Evolutionary conservation across 2,113 vertebrate species (phyloP), one percentile per base, ranked within the genome.

Genomic region (Eleginops maclovinus): DNA sequence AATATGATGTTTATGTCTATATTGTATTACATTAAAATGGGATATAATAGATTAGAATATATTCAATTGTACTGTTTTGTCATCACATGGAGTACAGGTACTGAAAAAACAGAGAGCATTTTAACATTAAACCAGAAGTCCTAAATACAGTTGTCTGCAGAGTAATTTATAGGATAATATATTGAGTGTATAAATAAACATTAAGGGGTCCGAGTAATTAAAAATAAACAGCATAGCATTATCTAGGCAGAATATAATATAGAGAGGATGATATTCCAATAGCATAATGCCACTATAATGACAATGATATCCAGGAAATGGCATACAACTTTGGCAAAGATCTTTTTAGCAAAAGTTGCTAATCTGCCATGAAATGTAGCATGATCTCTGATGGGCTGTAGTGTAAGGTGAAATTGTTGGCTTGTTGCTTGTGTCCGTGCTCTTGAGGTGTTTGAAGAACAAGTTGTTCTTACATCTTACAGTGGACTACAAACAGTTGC

Each of bases 381-480:
- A 19, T 54, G 31, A 51, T 40, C 15, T 77, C 24, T 36, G 56
- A 68, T 66, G 60, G 56, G 46, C 31, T 53, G 0, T 8, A 36
- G 31, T 36, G 1, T 43, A 17, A 31, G 13, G 7, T 53, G 15
- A 47, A 69, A 2, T 5, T 46, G 65, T 68, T 69, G 75, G 65
- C 65, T 17, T 19, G 14, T 19, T 9, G 2, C 7, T 19, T 54
- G 19, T 21, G 2, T 61, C 40, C 53, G 21, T 68, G 65, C 56
- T 46, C 64, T 61, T 17, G 17, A 41, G 21, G 44, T 26, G 54
- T 54, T 50, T 55, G 40, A 19, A 54, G 40, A 54, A 1, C 13
- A 21, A 51, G 54, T 40, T 62, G 49, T 10, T 22, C 24, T 77
- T 69, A 61, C 75, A 47, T 62, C 47, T 68, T 41, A 51, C 46